Percentiles rank a stretch among this genome's conserved stretches.
Conservation (phyloP, 2,113 vertebrate genomes). For the Sula dactylatra region DNA sequence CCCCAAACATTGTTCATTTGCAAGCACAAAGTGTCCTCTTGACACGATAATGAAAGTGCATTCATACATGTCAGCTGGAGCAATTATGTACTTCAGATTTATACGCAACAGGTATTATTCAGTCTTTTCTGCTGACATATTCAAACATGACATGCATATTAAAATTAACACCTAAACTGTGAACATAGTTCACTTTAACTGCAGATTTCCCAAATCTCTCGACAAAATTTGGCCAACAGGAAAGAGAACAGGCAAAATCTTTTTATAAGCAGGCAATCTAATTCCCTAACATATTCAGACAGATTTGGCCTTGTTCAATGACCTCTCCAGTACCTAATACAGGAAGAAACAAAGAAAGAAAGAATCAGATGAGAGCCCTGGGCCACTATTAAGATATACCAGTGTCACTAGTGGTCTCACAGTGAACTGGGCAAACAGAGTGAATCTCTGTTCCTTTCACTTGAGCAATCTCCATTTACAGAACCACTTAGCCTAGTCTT, state of each 20-base stretch:
- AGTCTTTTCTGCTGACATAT: slow-evolving; percentile 77
- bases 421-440: not conserved
- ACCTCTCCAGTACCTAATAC: not conserved
- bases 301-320: not conserved
- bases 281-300: not conserved
- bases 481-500: not conserved
- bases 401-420: not conserved
- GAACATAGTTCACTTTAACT: not conserved
- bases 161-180: slow-evolving; percentile 63
- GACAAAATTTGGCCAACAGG: not conserved
- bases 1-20: slow-evolving; percentile 74
- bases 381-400: not conserved
- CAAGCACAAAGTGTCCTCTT: slow-evolving; percentile 79
- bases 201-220: not conserved
- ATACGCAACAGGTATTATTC: slow-evolving; percentile 66
- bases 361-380: not conserved
- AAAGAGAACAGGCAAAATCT: not conserved
- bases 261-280: not conserved
- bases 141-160: slow-evolving; percentile 73
- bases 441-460: not conserved
- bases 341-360: not conserved
- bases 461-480: not conserved
- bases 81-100: slow-evolving; percentile 79
- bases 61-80: slow-evolving; percentile 78
- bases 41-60: slow-evolving; percentile 81